A percentile compares a stretch with the other conserved stretches of the same genome.
Evolutionary conservation across 2,888 invertebrate species (phyloP).

Genomic region (Icerya purchasi): DNA sequence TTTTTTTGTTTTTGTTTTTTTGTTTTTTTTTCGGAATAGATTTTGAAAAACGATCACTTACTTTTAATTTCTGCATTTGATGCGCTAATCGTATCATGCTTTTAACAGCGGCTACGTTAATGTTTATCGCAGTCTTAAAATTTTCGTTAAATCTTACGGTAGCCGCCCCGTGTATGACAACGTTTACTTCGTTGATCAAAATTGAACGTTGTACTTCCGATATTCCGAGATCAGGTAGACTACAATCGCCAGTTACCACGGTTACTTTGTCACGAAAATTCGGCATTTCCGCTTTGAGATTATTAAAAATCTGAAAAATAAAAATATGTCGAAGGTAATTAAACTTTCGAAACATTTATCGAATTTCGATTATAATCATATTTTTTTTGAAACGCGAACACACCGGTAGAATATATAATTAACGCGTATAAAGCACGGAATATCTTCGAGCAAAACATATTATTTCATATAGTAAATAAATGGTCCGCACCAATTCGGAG

Average conservation of each 20-base stretch:
- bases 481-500: too few relatives aligned
- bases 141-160: conserved; percentile 15
- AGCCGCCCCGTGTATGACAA: conserved; percentile 16
- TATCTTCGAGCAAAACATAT: too few relatives aligned
- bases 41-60: too few relatives aligned
- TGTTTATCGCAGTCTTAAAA: conserved; percentile 11
- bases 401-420: too few relatives aligned
- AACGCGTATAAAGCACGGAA: too few relatives aligned
- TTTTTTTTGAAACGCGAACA: too few relatives aligned
- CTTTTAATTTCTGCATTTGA: conserved; percentile 14
- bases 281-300: not conserved
- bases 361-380: too few relatives aligned
- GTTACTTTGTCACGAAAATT: conserved; percentile 11
- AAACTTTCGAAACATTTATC: too few relatives aligned
- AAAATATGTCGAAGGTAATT: too few relatives aligned
- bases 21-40: too few relatives aligned
- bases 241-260: conserved; percentile 13
- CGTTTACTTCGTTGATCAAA: conserved; percentile 10
- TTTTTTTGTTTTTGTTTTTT: too few relatives aligned
- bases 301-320: conserved; percentile 10
- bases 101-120: conserved; percentile 13
- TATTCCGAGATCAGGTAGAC: conserved; percentile 13
- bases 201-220: conserved; percentile 7
- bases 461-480: too few relatives aligned
- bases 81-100: conserved; percentile 11